phyloP scores from a whole-genome alignment of 2,113 vertebrate genomes.

The Hemiscyllium ocellatum region DNA sequence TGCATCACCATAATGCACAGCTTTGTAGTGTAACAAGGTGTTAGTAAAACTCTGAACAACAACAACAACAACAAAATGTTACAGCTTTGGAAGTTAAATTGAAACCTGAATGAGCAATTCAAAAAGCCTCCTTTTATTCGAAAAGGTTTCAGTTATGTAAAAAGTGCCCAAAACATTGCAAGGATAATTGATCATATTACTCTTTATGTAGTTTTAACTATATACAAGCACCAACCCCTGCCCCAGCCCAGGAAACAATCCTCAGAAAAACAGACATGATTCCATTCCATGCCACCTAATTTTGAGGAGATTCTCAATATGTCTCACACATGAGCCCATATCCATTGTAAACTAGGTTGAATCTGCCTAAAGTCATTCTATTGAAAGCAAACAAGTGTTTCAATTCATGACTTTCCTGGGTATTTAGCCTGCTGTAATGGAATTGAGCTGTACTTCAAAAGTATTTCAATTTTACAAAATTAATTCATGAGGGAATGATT shows the following conservation, averaged over 20 bases:
- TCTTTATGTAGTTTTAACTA: not conserved
- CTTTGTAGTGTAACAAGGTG: not conserved
- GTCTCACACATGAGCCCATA: not conserved
- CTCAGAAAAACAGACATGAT: not conserved
- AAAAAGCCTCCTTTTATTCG: not conserved
- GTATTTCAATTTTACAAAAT: not conserved
- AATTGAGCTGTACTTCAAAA: not conserved
- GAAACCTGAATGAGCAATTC: not conserved
- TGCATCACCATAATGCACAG: not conserved
- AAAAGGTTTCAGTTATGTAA: not conserved
- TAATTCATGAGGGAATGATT: no score
- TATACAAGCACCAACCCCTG: no score
- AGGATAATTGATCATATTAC: not conserved
- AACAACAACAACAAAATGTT: not conserved
- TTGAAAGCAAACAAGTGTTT: not conserved
- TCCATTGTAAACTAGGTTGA: not conserved
- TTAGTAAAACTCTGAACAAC: not conserved
- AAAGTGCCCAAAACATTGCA: not conserved
- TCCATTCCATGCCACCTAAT: not conserved
- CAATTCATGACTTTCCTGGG: not conserved
- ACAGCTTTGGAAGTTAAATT: not conserved
- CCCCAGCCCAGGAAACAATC: not conserved
- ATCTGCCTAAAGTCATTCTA: not conserved
- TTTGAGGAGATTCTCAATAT: not conserved
- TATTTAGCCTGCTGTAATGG: no score